Base-by-base conservation (phyloP, 1,140 invertebrate species). In the Harlomillsia oculata region DNA sequence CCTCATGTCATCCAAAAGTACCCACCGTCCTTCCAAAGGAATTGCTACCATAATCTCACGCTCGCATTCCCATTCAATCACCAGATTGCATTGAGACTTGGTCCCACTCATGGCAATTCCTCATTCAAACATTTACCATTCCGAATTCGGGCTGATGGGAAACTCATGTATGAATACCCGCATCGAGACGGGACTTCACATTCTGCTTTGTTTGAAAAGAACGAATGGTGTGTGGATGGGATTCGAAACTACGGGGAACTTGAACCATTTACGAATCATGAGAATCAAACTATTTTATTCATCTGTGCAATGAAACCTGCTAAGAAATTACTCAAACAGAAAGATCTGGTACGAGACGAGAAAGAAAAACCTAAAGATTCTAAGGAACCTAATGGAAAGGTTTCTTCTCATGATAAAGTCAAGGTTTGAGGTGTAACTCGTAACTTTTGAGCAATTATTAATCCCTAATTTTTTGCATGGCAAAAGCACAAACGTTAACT, bases 251-350 rank as follows among this genome's bases (percentile, higher is more conserved):
- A 45, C 16, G 56, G 56, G n/a, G 49, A 41, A 14, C 18, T 16
- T 2, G 39, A 45, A 13, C 16, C 39, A 13, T 45, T 58, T 21
- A 30, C 29, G 9, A 58, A 58, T 32, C 8, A 46, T 36, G 56
- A 58, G 28, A 58, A 44, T 30, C 56, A 58, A n/a, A 58, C 56
- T 13, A 53, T 58, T 26, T 29, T 58, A n/a, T 58, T 58, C 48
- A 58, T 58, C 36, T 58, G 56, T 37, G 56, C 56, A 20, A 58
- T 57, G 34, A 57, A 51, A n/a, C 55, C 32, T n/a, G n/a, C n/a
- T n/a, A n/a, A n/a, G n/a, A n/a, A n/a, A n/a, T n/a, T n/a, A n/a
- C n/a, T n/a, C n/a, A n/a, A n/a, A n/a, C n/a, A n/a, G n/a, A n/a
- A n/a, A n/a, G n/a, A n/a, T n/a, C n/a, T n/a, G n/a, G n/a, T n/a